These are phyloP conservation scores for Rhea pennata DNA, from an alignment of 2,113 vertebrate species.

Conservation along the genomic window DNA sequence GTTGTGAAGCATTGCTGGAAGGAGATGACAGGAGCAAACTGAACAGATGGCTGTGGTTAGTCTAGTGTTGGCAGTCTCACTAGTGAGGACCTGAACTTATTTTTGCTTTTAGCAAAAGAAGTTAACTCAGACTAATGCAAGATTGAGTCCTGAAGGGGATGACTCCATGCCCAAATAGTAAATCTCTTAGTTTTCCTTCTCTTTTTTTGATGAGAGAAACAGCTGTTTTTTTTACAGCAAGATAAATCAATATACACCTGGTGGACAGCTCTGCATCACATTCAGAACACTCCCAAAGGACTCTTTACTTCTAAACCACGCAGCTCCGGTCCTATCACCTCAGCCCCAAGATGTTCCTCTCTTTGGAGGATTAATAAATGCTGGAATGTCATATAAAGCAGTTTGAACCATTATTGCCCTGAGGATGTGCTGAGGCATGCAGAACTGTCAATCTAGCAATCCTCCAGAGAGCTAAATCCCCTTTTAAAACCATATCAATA, in stretches of 20 bases:
- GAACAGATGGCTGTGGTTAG: neutral
- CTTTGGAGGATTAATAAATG: neutral
- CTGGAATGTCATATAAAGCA: neutral
- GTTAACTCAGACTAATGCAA: neutral
- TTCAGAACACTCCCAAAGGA: neutral
- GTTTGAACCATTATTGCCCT: neutral
- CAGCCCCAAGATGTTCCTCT: neutral
- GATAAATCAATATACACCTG: rapidly evolving
- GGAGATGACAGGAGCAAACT: neutral
- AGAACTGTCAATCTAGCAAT: neutral
- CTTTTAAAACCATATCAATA: neutral
- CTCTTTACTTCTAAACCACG: neutral
- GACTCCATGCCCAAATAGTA: neutral
- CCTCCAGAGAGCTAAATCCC: neutral
- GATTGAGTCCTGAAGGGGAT: neutral
- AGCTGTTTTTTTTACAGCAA: neutral
- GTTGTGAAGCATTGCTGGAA: neutral
- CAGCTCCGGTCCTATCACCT: neutral
- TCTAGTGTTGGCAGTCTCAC: neutral
- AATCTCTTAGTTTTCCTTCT: neutral
- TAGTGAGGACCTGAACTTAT: neutral
- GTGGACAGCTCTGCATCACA: neutral
- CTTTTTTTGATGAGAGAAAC: neutral
- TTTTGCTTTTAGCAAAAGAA: neutral
- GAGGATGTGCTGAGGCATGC: neutral